These are phyloP conservation scores for Dermatemys mawii DNA, from an alignment of 2,113 vertebrate species.

Conservation along the genomic window DNA sequence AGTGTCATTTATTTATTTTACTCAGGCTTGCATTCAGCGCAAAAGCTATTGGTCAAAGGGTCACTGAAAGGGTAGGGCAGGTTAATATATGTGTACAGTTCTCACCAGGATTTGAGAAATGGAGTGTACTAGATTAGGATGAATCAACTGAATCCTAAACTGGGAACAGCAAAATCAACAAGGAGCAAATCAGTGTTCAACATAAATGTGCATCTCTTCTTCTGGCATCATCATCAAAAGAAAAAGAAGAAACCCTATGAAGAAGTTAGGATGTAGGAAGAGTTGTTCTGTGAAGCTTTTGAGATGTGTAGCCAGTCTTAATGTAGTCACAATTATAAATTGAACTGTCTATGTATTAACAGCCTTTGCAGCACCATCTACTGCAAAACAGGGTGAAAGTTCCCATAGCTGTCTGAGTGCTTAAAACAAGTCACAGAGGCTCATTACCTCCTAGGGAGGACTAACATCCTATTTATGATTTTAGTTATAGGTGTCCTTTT, in stretches of 20 bases:
- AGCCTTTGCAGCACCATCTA: slow-evolving; percentile 13
- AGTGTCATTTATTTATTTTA: neutral
- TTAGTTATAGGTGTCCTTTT: slow-evolving; percentile 60
- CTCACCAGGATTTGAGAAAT: neutral
- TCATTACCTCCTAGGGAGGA: slow-evolving; percentile 71
- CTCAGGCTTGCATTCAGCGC: neutral
- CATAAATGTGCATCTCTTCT: neutral
- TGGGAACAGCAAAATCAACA: neutral
- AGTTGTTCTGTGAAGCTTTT: neutral
- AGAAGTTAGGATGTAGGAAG: neutral
- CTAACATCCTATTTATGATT: slow-evolving; percentile 61
- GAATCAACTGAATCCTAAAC: neutral
- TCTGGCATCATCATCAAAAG: rapidly evolving
- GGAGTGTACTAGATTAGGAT: neutral
- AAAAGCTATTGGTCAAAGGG: neutral
- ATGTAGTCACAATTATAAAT: neutral
- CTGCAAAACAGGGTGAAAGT: neutral
- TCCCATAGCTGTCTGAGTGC: neutral
- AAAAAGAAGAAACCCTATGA: neutral
- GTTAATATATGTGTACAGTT: neutral
- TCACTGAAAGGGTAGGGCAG: neutral
- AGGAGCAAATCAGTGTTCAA: neutral
- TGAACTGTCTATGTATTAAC: slow-evolving; percentile 29
- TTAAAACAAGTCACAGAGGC: neutral
- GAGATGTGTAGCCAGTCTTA: neutral